Conservation (phyloP, 2,113 vertebrate genomes). For the Strix uralensis region DNA sequence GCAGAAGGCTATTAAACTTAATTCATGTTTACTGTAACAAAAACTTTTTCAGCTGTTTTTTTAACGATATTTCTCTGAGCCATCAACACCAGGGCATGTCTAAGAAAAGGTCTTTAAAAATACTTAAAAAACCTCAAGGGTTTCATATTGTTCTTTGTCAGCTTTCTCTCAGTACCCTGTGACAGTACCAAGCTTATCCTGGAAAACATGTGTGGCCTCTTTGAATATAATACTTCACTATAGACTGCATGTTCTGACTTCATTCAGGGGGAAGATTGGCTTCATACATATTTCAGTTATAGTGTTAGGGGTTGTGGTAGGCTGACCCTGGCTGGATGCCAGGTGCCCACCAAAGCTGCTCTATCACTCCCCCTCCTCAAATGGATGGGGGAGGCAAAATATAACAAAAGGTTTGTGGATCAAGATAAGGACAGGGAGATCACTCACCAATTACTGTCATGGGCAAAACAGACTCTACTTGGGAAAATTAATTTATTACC, state of each 20-base stretch:
- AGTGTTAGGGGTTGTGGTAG: not conserved
- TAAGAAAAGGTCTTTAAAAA: not conserved
- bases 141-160: not conserved
- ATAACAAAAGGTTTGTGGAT: too few species aligned
- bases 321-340: too few species aligned
- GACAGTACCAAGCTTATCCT: not conserved
- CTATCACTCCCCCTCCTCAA: too few species aligned
- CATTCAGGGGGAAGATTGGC: not conserved
- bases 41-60: not conserved
- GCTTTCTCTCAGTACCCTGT: not conserved
- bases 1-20: conserved; percentile 11
- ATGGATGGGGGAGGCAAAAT: too few species aligned
- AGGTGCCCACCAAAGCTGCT: too few species aligned
- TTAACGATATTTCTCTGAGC: not conserved
- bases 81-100: not conserved
- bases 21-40: conserved; percentile 25
- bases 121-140: not conserved
- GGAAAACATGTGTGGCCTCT: not conserved
- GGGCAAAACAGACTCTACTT: too few species aligned
- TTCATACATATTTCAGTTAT: not conserved
- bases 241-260: not conserved
- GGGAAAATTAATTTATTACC: too few species aligned
- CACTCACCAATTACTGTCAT: too few species aligned
- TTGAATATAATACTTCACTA: not conserved
- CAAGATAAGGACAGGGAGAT: too few species aligned